phyloP scores from a whole-genome alignment of 2,797 vertebrate genomes.

The Sebastes hopkinsi region DNA sequence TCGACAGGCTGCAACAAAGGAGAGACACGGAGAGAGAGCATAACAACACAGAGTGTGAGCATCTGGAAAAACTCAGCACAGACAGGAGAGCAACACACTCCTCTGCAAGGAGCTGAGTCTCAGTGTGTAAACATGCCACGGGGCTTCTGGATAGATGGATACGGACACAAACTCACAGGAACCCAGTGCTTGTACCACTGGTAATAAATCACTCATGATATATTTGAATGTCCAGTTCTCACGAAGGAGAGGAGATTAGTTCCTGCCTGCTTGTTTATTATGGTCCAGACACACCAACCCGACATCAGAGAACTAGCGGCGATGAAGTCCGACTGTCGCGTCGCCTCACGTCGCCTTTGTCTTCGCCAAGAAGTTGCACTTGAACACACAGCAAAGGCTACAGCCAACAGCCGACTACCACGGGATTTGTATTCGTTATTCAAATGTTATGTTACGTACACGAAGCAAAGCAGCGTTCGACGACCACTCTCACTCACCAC shows the following conservation, averaged over 20 bases:
- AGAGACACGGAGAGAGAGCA: neutral
- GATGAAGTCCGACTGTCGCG: too few relatives aligned
- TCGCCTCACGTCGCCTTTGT: too few relatives aligned
- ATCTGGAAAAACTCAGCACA: conserved; percentile 46
- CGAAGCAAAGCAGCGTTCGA: too few relatives aligned
- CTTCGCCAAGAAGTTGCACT: too few relatives aligned
- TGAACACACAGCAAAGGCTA: too few relatives aligned
- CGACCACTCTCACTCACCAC: too few relatives aligned
- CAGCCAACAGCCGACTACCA: too few relatives aligned
- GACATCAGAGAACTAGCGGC: too few relatives aligned
- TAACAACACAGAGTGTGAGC: conserved; percentile 27
- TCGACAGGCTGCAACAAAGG: conserved; percentile 31
- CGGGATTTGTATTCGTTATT: too few relatives aligned
- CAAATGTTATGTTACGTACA: too few relatives aligned
- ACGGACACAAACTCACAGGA: neutral
- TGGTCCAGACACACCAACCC: too few relatives aligned
- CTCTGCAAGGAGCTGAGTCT: neutral
- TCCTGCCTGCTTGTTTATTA: neutral
- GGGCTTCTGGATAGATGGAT: neutral
- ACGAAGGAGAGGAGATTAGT: neutral
- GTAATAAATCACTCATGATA: neutral
- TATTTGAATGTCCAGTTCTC: neutral
- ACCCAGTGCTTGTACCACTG: neutral
- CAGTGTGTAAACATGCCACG: conserved; percentile 26
- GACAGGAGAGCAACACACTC: conserved; percentile 28